Conservation (phyloP, 2,113 vertebrate genomes). For the Anser brachyrhynchus region DNA sequence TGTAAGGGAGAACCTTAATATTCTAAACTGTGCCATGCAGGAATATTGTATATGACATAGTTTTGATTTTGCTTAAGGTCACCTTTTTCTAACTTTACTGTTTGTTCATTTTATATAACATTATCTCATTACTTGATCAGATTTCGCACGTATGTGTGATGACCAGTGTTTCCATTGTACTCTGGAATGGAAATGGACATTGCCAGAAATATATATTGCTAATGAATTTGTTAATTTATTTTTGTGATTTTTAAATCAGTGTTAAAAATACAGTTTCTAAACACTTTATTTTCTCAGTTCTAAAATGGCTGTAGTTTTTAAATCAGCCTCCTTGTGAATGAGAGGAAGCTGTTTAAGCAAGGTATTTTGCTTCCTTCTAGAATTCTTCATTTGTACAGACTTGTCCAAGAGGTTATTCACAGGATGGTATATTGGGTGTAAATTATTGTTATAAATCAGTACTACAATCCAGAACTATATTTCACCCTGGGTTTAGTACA, state of each 20-base stretch:
- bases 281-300: background rate
- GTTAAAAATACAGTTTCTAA: background rate
- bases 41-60: background rate
- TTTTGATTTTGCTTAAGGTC: background rate
- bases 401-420: background rate
- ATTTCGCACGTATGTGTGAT: rapidly evolving
- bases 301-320: background rate
- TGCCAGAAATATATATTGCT: background rate
- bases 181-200: background rate
- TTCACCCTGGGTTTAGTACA: background rate
- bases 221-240: background rate
- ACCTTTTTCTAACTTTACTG: background rate
- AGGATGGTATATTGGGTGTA: background rate
- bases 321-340: background rate
- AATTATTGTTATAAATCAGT: background rate
- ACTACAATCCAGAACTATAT: background rate
- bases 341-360: background rate
- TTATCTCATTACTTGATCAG: background rate
- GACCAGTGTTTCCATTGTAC: background rate
- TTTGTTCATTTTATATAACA: background rate
- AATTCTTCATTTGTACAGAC: background rate
- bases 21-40: background rate
- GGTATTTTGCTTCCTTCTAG: background rate
- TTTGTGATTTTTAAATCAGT: background rate
- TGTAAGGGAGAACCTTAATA: background rate